Base-by-base conservation (phyloP, 2,888 invertebrate genomes). In the Aphidius colemani region DNA sequence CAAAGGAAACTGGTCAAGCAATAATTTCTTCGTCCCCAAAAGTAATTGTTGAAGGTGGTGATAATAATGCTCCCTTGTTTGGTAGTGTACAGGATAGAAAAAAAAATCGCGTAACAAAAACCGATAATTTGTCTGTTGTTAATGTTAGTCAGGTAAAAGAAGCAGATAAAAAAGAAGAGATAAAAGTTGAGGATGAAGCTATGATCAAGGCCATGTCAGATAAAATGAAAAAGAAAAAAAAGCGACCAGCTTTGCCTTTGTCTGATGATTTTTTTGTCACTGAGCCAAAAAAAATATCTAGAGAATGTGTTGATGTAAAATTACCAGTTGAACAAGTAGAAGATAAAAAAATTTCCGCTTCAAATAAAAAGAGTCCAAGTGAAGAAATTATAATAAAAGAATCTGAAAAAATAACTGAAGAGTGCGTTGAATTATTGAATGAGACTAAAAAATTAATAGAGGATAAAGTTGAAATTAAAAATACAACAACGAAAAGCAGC, bases 21-120 rank as follows among this genome's bases (percentile, higher is more conserved):
- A 45, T 53, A 67, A 65, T 61, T 57, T 9, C 46, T 63, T 9
- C 48, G 11, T 40, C 40, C 10, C 57, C 59, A 30, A 65, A 55
- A 11, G 69, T 56, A 44, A 57, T 59, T 53, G 63, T 66, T 9
- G 67, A 69, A 18, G 59, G 56, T 55, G 70, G 71, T 53, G 71
- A 77, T 39, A 30, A 77, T 39, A 30, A 30, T 30, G 67, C 71
- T 49, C 70, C 76, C 11, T 60, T 81, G 39, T 80, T 82, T 59
- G 80, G 80, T 67, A 82, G 80, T 70, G 75, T 80, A 63, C 77
- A 75, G 69, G 74, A 78, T 71, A 78, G 79, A 66, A 78, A 67
- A 64, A 74, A 69, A 40, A 68, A 53, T 57, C 55, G 57, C n/a
- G 62, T 60, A 45, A 53, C 55, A 6, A 60, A 58, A 11, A 18